Evolutionary conservation across 2,888 invertebrate species (phyloP).

Genomic region (Drosophila prostipennis): DNA sequence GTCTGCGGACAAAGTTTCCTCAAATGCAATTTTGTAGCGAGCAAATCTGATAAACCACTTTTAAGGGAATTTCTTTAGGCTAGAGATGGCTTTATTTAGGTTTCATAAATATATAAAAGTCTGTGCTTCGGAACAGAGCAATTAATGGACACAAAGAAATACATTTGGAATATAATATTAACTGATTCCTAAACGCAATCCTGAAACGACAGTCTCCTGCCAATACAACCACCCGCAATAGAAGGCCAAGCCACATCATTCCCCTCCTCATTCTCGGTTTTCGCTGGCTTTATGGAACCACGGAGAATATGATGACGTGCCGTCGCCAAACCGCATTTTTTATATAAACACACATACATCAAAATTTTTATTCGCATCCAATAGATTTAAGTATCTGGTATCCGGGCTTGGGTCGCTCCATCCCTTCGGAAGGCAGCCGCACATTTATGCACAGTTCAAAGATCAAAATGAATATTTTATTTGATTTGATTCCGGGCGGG

Average conservation of each 20-base stretch:
- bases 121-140: slow-evolving; percentile 32
- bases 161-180: slow-evolving; percentile 28
- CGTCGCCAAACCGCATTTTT: slow-evolving; percentile 68
- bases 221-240: slow-evolving; percentile 25
- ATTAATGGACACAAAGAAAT: slow-evolving; percentile 62
- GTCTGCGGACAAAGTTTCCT: slow-evolving; percentile 62
- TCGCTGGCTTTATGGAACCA: slow-evolving; percentile 45
- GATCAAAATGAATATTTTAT: slow-evolving; percentile 84
- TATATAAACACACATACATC: slow-evolving; percentile 6
- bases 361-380: slow-evolving; percentile 15
- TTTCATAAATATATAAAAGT: not conserved
- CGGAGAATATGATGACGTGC: slow-evolving; percentile 65
- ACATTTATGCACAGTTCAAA: slow-evolving; percentile 83
- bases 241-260: slow-evolving; percentile 23
- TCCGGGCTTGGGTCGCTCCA: slow-evolving; percentile 40
- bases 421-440: slow-evolving; percentile 50
- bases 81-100: slow-evolving; percentile 28
- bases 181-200: slow-evolving; percentile 67
- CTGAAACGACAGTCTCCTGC: slow-evolving; percentile 45
- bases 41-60: slow-evolving; percentile 71
- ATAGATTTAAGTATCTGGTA: slow-evolving; percentile 29
- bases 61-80: slow-evolving; percentile 61
- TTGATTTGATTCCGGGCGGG: slow-evolving; percentile 74
- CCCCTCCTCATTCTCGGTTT: slow-evolving; percentile 11
- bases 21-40: slow-evolving; percentile 66